Base-by-base conservation (phyloP, 2,888 invertebrate species). In the Hemithea aestivaria region DNA sequence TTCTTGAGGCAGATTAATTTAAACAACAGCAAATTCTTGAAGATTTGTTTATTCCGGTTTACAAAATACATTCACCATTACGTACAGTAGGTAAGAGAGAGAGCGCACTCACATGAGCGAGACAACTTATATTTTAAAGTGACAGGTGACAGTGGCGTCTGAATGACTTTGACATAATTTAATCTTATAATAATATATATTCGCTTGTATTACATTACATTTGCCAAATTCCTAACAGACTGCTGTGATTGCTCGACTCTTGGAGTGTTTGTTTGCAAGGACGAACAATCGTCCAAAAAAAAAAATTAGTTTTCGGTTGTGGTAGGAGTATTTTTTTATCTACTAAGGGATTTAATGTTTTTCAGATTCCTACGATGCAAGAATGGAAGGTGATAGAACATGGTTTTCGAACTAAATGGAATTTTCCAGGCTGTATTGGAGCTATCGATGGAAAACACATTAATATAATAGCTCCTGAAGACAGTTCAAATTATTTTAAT, bases 401-500 rank as follows among this genome's bases (percentile, higher is more conserved):
- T 8, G 39, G 39, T 7, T 39, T 33, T 33, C 12, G 28, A 39
- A 39, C 39, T 7, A 39, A 39, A 39, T 39, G 28, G 33, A 33
- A 39, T 21, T 39, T 39, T 37, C 33, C 39, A 21, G 34, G 29
- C n/a, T 38, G 38, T 32, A 28, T 38, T 38, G 31, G 32, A 11
- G 31, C 37, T 12, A 27, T 38, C 8, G 38, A 38, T 21, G 38
- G 38, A 7, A 38, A 38, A 38, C 32, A 38, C 10, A 28, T 32
- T 11, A 38, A 36, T 44, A 40, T 44, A 27, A 12, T 46, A 22
- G 43, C 53, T 35, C 51, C 54, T 27, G 35, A 47, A 16, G 45
- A 44, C 27, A 27, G 28, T 6, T 28, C 36, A 11, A 10, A 36
- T 20, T 36, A 36, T 21, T 36, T 8, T 24, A 36, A 26, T 26